phyloP scores from a whole-genome alignment of 2,113 vertebrate species.

The Pygoscelis antarcticus region DNA sequence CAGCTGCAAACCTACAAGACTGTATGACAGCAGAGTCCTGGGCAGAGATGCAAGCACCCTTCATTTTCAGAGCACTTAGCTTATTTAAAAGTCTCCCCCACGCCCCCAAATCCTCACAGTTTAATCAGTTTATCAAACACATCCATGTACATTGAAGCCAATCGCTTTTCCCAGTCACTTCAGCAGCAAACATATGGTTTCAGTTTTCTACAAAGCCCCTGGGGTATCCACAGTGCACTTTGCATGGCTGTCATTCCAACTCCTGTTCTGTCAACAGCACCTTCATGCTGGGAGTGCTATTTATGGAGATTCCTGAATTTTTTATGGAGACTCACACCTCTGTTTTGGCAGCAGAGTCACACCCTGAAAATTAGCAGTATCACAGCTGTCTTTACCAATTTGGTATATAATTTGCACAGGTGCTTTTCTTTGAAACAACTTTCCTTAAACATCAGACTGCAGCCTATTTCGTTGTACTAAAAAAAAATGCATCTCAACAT shows the following conservation, averaged over 20 bases:
- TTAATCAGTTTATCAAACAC: slow-evolving; percentile 24
- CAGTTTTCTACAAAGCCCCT: not conserved
- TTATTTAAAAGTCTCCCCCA: not conserved
- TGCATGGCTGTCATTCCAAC: not conserved
- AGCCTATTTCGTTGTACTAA: not conserved
- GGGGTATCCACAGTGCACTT: not conserved
- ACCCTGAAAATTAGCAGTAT: slow-evolving; percentile 34
- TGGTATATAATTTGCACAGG: not conserved
- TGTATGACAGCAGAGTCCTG: not conserved
- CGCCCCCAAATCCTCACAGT: not conserved
- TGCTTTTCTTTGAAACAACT: not conserved
- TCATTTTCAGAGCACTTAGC: not conserved
- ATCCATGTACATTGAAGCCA: not conserved
- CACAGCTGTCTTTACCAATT: slow-evolving; percentile 1
- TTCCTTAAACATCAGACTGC: not conserved
- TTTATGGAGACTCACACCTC: not conserved
- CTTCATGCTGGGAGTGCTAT: not conserved
- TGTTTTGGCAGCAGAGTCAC: slow-evolving; percentile 15
- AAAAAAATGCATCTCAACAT: not conserved
- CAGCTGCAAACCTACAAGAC: not conserved
- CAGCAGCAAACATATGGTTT: not conserved
- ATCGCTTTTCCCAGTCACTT: not conserved
- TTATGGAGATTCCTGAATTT: slow-evolving; percentile 25
- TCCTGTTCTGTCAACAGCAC: not conserved
- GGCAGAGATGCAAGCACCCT: not conserved